A percentile compares a stretch with the other conserved stretches of the same genome.
Conservation (phyloP, 2,888 invertebrate genomes). For the Phaedon cochleariae region DNA sequence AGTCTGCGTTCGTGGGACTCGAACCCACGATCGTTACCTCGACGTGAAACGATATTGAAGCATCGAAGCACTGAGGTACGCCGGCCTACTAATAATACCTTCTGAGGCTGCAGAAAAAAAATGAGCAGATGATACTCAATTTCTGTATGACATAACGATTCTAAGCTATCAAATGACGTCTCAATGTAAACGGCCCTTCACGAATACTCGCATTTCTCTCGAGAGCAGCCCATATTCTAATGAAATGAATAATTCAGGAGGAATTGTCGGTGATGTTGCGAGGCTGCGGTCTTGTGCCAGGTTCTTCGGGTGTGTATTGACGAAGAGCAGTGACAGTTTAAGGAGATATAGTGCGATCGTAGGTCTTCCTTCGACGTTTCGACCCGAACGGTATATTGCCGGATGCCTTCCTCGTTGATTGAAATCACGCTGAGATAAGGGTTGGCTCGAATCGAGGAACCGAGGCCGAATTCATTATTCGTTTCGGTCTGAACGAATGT, state of each 20-base stretch:
- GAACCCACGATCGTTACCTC: too few species aligned
- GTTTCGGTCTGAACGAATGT: too few species aligned
- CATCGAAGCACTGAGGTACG: too few species aligned
- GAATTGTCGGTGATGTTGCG: conserved; percentile 34
- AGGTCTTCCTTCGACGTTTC: conserved; percentile 1
- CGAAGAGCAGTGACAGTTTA: conserved; percentile 5
- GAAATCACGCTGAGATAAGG: not conserved
- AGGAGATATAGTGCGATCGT: conserved; percentile 11
- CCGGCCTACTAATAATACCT: too few species aligned
- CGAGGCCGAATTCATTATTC: not conserved
- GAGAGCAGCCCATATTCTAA: conserved; percentile 37
- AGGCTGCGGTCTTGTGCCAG: conserved; percentile 20
- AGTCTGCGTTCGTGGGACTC: too few species aligned
- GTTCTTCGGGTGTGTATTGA: conserved; percentile 10
- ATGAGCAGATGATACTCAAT: too few species aligned
- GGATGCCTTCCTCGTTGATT: not conserved
- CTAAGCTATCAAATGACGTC: not conserved
- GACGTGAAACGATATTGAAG: too few species aligned
- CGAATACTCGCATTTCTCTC: not conserved
- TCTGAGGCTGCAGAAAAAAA: too few species aligned
- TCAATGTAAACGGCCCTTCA: not conserved
- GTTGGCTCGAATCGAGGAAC: not conserved
- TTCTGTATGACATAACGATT: too few species aligned
- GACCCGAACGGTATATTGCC: not conserved
- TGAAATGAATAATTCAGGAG: conserved; percentile 40